Base-by-base conservation (phyloP, 2,888 invertebrate species). In the Alloplasta piceator region DNA sequence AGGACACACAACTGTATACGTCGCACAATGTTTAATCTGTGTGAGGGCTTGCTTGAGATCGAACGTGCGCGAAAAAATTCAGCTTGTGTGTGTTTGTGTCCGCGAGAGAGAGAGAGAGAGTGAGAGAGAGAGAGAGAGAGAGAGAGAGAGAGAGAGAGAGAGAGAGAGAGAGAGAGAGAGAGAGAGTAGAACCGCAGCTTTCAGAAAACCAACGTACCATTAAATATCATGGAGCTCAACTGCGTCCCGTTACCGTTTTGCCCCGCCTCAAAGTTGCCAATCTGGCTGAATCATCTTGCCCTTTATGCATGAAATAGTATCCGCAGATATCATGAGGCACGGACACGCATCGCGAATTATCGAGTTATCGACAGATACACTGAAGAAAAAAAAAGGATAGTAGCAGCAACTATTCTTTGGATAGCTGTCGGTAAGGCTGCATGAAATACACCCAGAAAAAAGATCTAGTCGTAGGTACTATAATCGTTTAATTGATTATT, bases 171-270 rank as follows among this genome's bases (percentile, higher is more conserved):
- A 60, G 66, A 50, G 61, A 63, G 26, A 38, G 12, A 50, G 12
- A 10, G 48, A 26, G 52, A 38, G 52, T n/a, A 63, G 52, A 72
- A 66, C 81, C 61, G 56, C 77, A 82, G 80, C 85, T 84, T 86
- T 86, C 83, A 85, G 86, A 86, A 86, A 86, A 85, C 81, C 76
- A 87, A 86, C 85, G 86, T 86, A 83, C 79, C 83, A 86, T 87
- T 86, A 87, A 76, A 77, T 79, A 50, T 78, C 78, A 26, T 26
- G 26, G 1, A 78, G 77, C 70, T 77, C 78, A 74, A 84, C 82
- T 74, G 80, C 58, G 72, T 76, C 41, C 58, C 66, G 46, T 79
- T 75, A 66, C 66, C 75, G 66, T 10, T 55, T 38, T 61, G 58
- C 72, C 16, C 60, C 41, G 61, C 56, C 77, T 43, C 38, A 52